Evolutionary conservation across 2,113 vertebrate species (phyloP), one percentile per base, ranked within the genome.

Genomic region (Dromas ardeola): DNA sequence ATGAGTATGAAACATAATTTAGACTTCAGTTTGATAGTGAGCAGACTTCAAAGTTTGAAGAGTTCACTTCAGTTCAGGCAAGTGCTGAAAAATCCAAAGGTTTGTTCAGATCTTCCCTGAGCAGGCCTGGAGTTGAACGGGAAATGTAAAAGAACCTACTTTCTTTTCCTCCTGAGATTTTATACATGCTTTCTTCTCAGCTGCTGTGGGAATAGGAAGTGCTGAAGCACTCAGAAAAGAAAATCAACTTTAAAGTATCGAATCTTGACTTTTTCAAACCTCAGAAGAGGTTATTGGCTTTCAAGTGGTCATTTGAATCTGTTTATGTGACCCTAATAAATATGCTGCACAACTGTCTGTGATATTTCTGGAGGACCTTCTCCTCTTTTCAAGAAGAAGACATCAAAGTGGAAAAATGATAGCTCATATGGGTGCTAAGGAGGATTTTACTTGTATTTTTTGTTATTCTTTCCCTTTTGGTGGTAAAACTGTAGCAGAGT

Each of bases 61-160:
- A 49, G 27, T 83, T 79, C 49, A 58, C 50, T 79, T 76, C 20
- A 47, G 42, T 87, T 86, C 32, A 88, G 52, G 20, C 16, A 71
- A 86, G 34, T 36, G 18, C 30, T 93, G 77, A 78, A 84, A 94
- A 89, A 73, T 36, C 56, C 14, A 38, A 38, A 85, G 18, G 2
- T 81, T 93, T 89, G 16, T 40, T 94, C 84, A 87, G 56, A 89
- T 87, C 77, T 86, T 94, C 45, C 74, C 40, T 79, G 61, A 87
- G 20, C 32, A 56, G 52, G 21, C 38, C 50, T 72, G 9, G 18
- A 55, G 25, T 84, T 86, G 55, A 88, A 90, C 21, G 8, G 38
- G 56, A 69, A 89, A 81, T 73, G 38, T 38, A 58, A n/a, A 81
- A 79, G 30, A 32, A 27, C n/a, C 52, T 87, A 58, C 29, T 86